phyloP scores from a whole-genome alignment of 2,797 vertebrate species.

The Coracias cyanogaster region DNA sequence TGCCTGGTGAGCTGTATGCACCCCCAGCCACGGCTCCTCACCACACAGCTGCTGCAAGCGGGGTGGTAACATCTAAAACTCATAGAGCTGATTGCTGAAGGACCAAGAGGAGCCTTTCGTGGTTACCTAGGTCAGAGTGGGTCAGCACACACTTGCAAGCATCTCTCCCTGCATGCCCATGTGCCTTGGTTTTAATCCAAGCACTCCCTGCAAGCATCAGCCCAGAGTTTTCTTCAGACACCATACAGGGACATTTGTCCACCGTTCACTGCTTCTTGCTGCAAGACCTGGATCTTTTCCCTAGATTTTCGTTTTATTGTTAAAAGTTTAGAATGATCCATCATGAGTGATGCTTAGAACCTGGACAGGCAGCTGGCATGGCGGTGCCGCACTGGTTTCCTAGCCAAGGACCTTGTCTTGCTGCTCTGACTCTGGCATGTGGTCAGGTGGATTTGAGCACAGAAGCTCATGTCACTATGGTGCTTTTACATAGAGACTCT shows the following conservation, averaged over 20 bases:
- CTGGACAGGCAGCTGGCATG: background rate
- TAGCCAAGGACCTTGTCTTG: background rate
- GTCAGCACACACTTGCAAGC: background rate
- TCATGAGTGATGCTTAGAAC: background rate
- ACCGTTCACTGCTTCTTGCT: background rate
- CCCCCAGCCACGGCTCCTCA: accelerated
- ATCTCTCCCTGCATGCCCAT: background rate
- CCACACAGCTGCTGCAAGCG: accelerated
- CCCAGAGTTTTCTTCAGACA: background rate
- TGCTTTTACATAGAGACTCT: background rate
- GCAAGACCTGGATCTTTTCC: background rate
- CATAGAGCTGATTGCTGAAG: background rate
- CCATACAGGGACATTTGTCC: background rate
- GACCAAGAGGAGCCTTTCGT: background rate
- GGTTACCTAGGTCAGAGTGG: background rate
- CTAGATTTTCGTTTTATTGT: background rate
- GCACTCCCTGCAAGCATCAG: too few relatives aligned
- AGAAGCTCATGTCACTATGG: background rate
- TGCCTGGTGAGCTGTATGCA: background rate
- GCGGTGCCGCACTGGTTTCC: accelerated
- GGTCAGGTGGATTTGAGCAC: background rate
- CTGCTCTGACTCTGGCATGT: background rate
- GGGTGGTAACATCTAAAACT: background rate
- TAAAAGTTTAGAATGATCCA: background rate
- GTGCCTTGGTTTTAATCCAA: background rate